These are phyloP conservation scores for Synergus gifuensis DNA, from an alignment of 2,888 invertebrate species.

Conservation along the genomic window DNA sequence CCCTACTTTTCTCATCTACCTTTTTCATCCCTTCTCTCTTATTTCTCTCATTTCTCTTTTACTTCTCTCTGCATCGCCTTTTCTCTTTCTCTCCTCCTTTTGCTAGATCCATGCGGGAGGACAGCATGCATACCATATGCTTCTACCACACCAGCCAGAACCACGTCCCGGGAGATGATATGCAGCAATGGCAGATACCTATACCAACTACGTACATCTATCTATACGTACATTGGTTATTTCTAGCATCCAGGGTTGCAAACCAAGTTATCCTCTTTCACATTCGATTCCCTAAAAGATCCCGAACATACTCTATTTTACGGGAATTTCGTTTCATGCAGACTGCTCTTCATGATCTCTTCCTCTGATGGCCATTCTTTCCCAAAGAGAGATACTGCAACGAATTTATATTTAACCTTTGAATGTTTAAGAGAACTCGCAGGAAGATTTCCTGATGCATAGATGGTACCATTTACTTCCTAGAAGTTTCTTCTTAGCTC, in stretches of 20 bases:
- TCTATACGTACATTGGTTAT: conserved; percentile 36
- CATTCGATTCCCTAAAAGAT: conserved; percentile 21
- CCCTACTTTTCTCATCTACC: conserved; percentile 4
- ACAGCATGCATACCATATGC: conserved; percentile 45
- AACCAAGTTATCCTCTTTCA: conserved; percentile 23
- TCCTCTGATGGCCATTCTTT: not conserved
- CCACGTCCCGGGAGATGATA: conserved; percentile 34
- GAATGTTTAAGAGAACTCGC: not conserved
- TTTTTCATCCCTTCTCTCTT: conserved; percentile 1
- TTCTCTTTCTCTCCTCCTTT: conserved; percentile 16
- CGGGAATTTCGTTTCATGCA: not conserved
- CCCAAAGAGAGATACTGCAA: not conserved
- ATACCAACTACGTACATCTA: conserved; percentile 28
- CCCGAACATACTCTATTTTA: conserved; percentile 10
- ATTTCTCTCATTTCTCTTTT: conserved; percentile 10
- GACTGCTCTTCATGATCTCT: not conserved
- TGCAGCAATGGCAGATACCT: conserved; percentile 21
- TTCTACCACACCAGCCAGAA: conserved; percentile 13
- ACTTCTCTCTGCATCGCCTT: conserved; percentile 12
- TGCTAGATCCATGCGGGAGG: conserved; percentile 33
- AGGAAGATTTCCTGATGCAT: not conserved
- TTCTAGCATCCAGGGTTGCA: conserved; percentile 39
- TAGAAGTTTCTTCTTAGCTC: not conserved
- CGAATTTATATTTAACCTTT: not conserved
- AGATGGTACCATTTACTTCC: not conserved